phyloP scores from a whole-genome alignment of 1,140 invertebrate species.

The Panulirus ornatus region DNA sequence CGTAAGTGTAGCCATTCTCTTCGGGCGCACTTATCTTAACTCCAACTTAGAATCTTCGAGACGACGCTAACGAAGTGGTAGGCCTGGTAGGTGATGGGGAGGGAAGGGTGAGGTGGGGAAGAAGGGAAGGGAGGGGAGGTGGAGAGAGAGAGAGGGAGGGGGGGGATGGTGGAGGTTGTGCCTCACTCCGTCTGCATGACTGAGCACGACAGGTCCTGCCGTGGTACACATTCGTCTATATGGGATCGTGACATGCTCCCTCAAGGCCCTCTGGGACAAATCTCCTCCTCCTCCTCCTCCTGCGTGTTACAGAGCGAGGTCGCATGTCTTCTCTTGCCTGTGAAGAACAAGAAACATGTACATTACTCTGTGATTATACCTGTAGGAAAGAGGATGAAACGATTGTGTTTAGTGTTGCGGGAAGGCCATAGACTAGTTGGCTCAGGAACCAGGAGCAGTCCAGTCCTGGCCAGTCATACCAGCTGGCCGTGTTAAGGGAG shows the following conservation, averaged over 20 bases:
- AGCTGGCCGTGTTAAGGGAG: neutral
- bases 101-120: neutral
- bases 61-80: neutral
- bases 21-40: too few species aligned
- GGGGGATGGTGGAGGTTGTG: neutral
- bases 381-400: too few species aligned
- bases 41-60: too few species aligned
- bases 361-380: too few species aligned
- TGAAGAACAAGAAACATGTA: too few species aligned
- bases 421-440: neutral
- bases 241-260: constrained; percentile 34
- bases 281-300: too few species aligned
- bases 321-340: too few species aligned
- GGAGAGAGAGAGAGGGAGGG: neutral
- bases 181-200: neutral
- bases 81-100: neutral
- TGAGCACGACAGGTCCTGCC: constrained; percentile 15
- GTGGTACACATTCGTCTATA: constrained; percentile 9
- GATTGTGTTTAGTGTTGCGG: neutral
- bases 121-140: neutral
- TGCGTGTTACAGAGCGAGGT: too few species aligned
- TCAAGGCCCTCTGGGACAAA: neutral
- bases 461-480: neutral
- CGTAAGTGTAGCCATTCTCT: too few species aligned
- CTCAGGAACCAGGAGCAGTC: neutral